Base-by-base conservation (phyloP, 2,113 vertebrate genomes). In the Spea multiplicata region DNA sequence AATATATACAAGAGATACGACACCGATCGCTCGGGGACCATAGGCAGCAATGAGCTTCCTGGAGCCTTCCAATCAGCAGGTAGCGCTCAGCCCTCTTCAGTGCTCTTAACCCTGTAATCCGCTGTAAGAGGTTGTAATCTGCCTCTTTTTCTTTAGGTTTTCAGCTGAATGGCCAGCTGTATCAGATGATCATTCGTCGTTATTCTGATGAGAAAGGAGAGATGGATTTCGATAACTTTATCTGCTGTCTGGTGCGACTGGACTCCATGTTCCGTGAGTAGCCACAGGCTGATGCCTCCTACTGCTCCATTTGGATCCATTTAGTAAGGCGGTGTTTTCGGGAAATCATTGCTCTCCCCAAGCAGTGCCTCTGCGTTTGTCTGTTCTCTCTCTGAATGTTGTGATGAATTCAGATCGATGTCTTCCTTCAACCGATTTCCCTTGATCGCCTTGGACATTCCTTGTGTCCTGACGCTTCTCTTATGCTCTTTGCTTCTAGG, bases 161-260 rank as follows among this genome's bases (percentile, higher is more conserved):
- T 82, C 91, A 87, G 4, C 91, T 97, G 50, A 95, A 89, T 0
- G 88, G 92, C 0, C 86, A 94, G 57, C 86, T 97, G 64, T 95
- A 91, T 84, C 47, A 87, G 53, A 91, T 96, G 91, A 91, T 97
- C 12, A 91, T 90, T 80, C 94, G 95, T 57, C 91, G 96, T 74
- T 97, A 97, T 82, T 91, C 94, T 0, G 95, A 96, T 4, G 93
- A 96, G 77, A 83, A 3, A 0, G 92, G 94, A 0, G 93, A 92
- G 88, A 94, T 96, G 93, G 94, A 97, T 82, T 97, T 97, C 69
- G 96, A 97, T 86, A 97, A 96, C 85, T 97, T 93, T 89, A 95
- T 97, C n/a, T 92, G 95, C 78, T 97, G 95, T 84, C 89, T 97
- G 47, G 95, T 96, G 61, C 91, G 96, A 79, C 90, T 97, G 83